phyloP scores from a whole-genome alignment of 2,113 vertebrate genomes.

The Alaudala cheleensis region DNA sequence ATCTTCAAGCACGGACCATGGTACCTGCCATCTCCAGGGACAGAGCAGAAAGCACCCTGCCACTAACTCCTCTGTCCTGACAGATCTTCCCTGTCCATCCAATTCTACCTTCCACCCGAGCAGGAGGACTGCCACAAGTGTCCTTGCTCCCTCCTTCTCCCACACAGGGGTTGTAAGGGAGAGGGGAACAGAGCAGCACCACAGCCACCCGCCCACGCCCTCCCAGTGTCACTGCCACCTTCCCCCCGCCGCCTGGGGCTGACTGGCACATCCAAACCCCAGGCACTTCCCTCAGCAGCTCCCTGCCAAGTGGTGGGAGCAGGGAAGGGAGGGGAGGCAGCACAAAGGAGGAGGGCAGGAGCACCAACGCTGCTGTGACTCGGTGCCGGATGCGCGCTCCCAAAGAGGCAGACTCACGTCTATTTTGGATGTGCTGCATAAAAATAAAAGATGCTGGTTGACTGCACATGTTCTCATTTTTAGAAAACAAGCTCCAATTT shows the following conservation, averaged over 20 bases:
- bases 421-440: not conserved
- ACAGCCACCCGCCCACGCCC: rapidly evolving
- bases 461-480: not conserved
- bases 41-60: not conserved
- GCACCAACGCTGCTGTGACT: not conserved
- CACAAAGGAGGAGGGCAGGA: not conserved
- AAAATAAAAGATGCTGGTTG: conserved; percentile 10
- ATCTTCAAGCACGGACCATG: not conserved
- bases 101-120: rapidly evolving
- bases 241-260: rapidly evolving
- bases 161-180: not conserved
- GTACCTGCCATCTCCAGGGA: not conserved
- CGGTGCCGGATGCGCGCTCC: not conserved
- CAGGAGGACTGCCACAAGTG: not conserved
- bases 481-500: not conserved
- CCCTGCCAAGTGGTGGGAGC: not conserved
- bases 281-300: not conserved
- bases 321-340: not conserved
- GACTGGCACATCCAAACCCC: not conserved
- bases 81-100: not conserved
- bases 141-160: not conserved
- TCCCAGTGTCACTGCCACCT: not conserved
- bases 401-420: not conserved
- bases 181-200: not conserved
- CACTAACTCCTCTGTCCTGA: not conserved